phyloP scores from a whole-genome alignment of 2,888 invertebrate genomes.

The Tetragonula carbonaria region DNA sequence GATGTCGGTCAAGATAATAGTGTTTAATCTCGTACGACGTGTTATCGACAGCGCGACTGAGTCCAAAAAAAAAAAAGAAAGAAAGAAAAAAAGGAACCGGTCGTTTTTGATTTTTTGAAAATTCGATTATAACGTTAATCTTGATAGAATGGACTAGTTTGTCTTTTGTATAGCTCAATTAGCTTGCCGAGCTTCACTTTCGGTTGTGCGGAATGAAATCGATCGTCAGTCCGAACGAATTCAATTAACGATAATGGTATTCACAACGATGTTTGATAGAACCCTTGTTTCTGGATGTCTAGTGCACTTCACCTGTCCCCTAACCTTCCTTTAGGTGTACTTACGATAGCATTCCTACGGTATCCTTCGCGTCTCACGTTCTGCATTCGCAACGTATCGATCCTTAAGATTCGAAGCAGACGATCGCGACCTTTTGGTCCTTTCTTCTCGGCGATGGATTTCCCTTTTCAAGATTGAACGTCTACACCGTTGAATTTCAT shows the following conservation, averaged over 20 bases:
- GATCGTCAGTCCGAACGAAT: not conserved
- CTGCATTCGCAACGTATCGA: not conserved
- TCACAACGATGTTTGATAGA: not conserved
- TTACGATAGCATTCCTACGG: conserved; percentile 9
- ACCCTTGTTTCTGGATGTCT: not conserved
- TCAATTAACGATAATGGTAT: not conserved
- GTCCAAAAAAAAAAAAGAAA: not conserved
- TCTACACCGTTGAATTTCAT: too few relatives aligned
- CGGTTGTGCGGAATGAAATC: not conserved
- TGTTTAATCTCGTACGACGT: not conserved
- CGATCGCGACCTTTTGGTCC: not conserved
- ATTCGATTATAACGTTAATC: not conserved
- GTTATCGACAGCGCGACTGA: not conserved
- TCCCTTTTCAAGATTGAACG: not conserved
- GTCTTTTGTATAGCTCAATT: not conserved
- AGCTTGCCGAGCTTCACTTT: not conserved
- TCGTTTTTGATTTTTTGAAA: not conserved
- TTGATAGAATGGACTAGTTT: not conserved
- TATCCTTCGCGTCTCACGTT: conserved; percentile 1
- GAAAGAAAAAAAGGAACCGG: too few relatives aligned
- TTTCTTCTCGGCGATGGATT: not conserved
- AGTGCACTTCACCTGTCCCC: not conserved
- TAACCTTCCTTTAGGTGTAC: not conserved
- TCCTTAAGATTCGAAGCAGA: not conserved
- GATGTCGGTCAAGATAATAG: not conserved